Evolutionary conservation across 2,888 invertebrate genomes (phyloP).

Genomic region (Lissocephala sabroskyi): DNA sequence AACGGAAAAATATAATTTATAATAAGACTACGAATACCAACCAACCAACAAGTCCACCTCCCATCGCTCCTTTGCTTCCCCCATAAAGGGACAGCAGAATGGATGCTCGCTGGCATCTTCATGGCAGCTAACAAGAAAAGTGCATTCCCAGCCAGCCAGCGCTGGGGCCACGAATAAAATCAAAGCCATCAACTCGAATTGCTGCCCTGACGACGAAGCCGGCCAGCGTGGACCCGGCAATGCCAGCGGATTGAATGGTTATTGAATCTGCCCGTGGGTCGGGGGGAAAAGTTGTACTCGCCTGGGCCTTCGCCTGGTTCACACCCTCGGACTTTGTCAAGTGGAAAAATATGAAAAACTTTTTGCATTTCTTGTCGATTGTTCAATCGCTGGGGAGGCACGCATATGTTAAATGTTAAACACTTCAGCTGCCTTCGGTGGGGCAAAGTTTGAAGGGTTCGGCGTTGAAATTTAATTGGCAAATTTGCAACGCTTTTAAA

Average conservation of each 20-base stretch:
- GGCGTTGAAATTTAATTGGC: too few species aligned
- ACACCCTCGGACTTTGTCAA: conserved; percentile 52
- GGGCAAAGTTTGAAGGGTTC: too few species aligned
- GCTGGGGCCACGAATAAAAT: conserved; percentile 51
- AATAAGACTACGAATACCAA: conserved; percentile 52
- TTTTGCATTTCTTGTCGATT: conserved; percentile 43
- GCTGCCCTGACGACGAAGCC: conserved; percentile 21
- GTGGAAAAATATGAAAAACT: conserved; percentile 64
- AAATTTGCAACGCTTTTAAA: not conserved
- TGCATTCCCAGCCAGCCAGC: conserved; percentile 34
- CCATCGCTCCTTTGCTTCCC: too few species aligned
- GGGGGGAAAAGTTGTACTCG: conserved; percentile 40
- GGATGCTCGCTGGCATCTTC: conserved; percentile 36
- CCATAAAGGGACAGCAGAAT: conserved; percentile 54
- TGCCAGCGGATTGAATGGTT: conserved; percentile 53
- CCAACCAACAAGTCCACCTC: too few species aligned
- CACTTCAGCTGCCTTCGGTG: conserved; percentile 31
- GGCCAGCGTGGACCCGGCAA: not conserved
- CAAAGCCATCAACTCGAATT: conserved; percentile 64
- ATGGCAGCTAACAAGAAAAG: conserved; percentile 54
- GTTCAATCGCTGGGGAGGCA: conserved; percentile 37
- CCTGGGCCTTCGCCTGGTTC: conserved; percentile 56
- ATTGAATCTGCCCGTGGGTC: conserved; percentile 47
- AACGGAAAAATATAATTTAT: conserved; percentile 53
- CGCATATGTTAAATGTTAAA: conserved; percentile 47